phyloP scores from a whole-genome alignment of 2,888 invertebrate species.

The Vanessa cardui region DNA sequence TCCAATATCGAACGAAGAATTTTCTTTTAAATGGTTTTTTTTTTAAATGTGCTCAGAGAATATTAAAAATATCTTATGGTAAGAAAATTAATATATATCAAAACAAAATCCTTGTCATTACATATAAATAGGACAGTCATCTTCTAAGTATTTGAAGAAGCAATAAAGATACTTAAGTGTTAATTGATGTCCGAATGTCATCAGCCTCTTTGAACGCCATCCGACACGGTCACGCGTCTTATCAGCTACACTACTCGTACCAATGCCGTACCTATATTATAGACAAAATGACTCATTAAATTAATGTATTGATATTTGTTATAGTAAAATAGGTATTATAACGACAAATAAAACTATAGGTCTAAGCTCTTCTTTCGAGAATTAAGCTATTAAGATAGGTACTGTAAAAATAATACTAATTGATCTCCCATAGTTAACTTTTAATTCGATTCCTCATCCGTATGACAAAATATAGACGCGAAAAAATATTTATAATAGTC shows the following conservation, averaged over 20 bases:
- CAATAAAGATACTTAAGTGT: constrained; percentile 47
- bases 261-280: background rate
- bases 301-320: background rate
- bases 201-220: constrained; percentile 51
- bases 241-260: constrained; percentile 11
- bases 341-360: background rate
- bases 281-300: background rate
- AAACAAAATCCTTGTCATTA: background rate
- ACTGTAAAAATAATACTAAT: too few species aligned
- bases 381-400: background rate
- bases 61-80: too few species aligned
- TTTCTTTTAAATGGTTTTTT: constrained; percentile 9
- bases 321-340: background rate
- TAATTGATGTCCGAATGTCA: constrained; percentile 54
- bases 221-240: constrained; percentile 38
- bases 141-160: constrained; percentile 27
- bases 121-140: constrained; percentile 3
- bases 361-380: background rate
- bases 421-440: too few species aligned
- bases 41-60: constrained; percentile 10
- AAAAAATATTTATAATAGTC: too few species aligned
- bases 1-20: constrained; percentile 23
- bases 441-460: too few species aligned
- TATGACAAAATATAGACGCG: too few species aligned
- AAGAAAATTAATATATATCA: background rate